Percentiles rank a stretch among this genome's conserved stretches.
Conservation (phyloP, 2,113 vertebrate species). For the Hemibagrus wyckioides region DNA sequence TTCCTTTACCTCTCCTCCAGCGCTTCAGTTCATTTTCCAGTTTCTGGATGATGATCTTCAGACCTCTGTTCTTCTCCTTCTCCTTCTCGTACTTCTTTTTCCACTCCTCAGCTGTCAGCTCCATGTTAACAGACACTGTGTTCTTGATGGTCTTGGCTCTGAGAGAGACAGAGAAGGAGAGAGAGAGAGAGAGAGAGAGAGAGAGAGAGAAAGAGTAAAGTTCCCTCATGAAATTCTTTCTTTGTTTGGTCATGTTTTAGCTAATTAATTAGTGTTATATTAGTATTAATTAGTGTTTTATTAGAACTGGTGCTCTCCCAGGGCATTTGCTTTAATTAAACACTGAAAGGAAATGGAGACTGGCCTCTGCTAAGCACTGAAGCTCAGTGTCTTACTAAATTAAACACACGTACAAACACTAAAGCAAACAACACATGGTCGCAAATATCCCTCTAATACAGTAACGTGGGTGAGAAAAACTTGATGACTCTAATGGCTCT, state of each 20-base stretch:
- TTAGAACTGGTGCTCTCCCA: background rate
- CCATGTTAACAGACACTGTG: slow-evolving; percentile 92
- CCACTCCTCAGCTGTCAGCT: slow-evolving; percentile 94
- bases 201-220: background rate
- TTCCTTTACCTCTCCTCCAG: slow-evolving; percentile 85
- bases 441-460: background rate
- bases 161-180: slow-evolving; percentile 4
- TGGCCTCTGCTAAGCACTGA: background rate
- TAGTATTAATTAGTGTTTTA: background rate
- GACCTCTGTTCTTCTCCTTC: slow-evolving; percentile 87
- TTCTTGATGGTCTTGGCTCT: slow-evolving; percentile 99
- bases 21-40: slow-evolving; percentile 90
- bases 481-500: background rate
- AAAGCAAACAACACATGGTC: background rate
- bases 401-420: background rate
- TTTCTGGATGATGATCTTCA: slow-evolving; percentile 85
- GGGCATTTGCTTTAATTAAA: background rate
- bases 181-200: background rate
- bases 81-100: slow-evolving; percentile 97
- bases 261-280: background rate
- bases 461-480: background rate
- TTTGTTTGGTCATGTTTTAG: background rate
- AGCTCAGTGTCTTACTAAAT: background rate
- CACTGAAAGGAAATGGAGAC: background rate
- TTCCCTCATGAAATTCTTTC: background rate